phyloP scores from a whole-genome alignment of 2,888 invertebrate genomes.

The Cordylochernes scorpioides region DNA sequence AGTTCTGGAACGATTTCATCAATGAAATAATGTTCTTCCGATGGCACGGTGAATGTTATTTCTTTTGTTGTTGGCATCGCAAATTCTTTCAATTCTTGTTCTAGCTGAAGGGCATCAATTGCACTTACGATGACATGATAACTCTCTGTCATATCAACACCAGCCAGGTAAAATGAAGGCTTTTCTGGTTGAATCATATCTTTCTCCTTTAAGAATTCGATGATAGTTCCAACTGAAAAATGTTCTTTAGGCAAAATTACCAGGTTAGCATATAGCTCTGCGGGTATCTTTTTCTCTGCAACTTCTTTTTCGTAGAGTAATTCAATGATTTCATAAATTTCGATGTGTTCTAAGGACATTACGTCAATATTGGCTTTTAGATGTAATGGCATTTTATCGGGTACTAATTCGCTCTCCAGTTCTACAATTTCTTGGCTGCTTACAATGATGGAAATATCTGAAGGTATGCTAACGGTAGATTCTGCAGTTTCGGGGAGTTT shows the following conservation, averaged over 20 bases:
- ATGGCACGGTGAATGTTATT: constrained; percentile 5
- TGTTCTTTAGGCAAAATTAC: too few relatives aligned
- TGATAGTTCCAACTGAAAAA: too few relatives aligned
- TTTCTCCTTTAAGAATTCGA: too few relatives aligned
- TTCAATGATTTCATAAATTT: constrained; percentile 7
- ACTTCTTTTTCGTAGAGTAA: too few relatives aligned
- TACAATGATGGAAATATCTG: too few relatives aligned
- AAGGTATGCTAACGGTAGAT: background rate
- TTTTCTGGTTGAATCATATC: too few relatives aligned
- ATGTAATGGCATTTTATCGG: constrained; percentile 10
- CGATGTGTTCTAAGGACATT: constrained; percentile 11
- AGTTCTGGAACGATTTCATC: constrained; percentile 8
- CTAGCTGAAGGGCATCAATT: constrained; percentile 9
- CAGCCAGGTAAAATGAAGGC: too few relatives aligned
- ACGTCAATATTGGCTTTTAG: constrained; percentile 9
- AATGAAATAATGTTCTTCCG: constrained; percentile 8
- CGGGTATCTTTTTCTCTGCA: too few relatives aligned
- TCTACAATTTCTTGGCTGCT: too few relatives aligned
- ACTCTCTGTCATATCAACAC: too few relatives aligned
- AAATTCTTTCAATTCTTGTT: constrained; percentile 10
- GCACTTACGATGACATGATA: constrained; percentile 10
- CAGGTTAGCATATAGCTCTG: too few relatives aligned
- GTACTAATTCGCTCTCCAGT: constrained; percentile 10
- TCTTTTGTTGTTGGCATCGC: too few relatives aligned
- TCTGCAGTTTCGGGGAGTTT: constrained; percentile 10